Evolutionary conservation across 1,140 invertebrate genomes (phyloP), one percentile per base, ranked within the genome.

Genomic region (Octopus bimaculoides): DNA sequence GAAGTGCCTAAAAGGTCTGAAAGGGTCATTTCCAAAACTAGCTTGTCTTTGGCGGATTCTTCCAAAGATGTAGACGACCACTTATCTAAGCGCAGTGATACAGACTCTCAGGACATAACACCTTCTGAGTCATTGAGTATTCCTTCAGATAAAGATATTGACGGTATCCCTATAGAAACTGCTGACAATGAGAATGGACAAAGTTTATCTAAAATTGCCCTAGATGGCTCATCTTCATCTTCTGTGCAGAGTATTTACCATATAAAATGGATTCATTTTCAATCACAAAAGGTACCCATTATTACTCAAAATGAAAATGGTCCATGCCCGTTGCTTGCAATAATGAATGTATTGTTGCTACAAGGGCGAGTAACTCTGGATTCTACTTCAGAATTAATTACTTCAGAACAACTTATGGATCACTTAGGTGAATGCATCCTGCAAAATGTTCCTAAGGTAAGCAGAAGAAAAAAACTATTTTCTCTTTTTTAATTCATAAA

Each of bases 241-340:
- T 71, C 66, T 71, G 66, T 71, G 14, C 84, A 86, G 54, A 87
- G 85, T 85, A 85, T 88, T 8, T 92, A 92, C 84, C 89, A 92
- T 79, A 86, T 92, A 41, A 92, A 92, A 82, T 91, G 91, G 89
- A 90, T 92, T n/a, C 87, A 86, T 26, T 92, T 89, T 84, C 90
- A 90, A 54, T 87, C 86, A 20, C 87, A 83, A 66, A 88, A 88
- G 81, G 86, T 90, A n/a, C 91, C 91, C 10, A 91, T 93, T 78
- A 90, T 93, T 10, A 92, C 92, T 12, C 92, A 93, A 85, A 93
- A 93, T 87, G 91, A 91, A 79, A 93, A 93, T 90, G 93, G 93
- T 41, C 92, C 93, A 0, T 93, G 93, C 88, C 93, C 93, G 6
- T 84, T 93, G 26, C 86, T 93, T 26, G 92, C 92, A 54, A 91